Base-by-base conservation (phyloP, 2,113 vertebrate genomes). In the Lampris megalopsis region DNA sequence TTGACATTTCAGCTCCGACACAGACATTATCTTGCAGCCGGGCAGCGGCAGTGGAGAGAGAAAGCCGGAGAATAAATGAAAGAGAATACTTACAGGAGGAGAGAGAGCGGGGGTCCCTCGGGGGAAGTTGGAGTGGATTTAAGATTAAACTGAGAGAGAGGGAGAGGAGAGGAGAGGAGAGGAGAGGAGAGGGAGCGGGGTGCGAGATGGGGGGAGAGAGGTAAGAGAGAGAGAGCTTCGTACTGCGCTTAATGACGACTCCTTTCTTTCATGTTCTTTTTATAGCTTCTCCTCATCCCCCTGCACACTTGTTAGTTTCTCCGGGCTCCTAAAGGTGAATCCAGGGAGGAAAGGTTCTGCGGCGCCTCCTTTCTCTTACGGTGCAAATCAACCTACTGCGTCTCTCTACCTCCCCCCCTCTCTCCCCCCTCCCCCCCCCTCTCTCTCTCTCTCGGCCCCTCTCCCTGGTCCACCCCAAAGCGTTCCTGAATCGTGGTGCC, bases 31-130 rank as follows among this genome's bases (percentile, higher is more conserved):
- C 73, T 76, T 73, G 66, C 71, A 77, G 71, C 35, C 42, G 66
- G 78, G 68, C 74, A 79, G 63, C 83, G 68, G 48, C 52, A 76
- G 54, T 69, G 52, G 77, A 45, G 75, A 79, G n/a, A 57, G 82
- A 35, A 48, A 6, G 24, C 40, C 54, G 4, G 80, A 89, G 77
- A 81, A 86, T 78, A 83, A 86, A 87, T 88, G 84, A 87, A 88
- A 86, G 81, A 85, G 82, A 88, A 92, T 92, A 94, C 93, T 94
- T 85, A 95, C 93, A 91, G 81, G 79, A 83, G 84, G 59, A 84
- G 83, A 86, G 87, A 88, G 85, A 86, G 84, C 74, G 75, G 64
- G 42, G 68, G 73, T 85, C 89, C 86, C 80, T 80, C 52, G 9
- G 85, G 86, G 87, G 80, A 83, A 84, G 85, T 79, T 80, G 84